phyloP scores from a whole-genome alignment of 2,797 vertebrate species.

The Valencia hispanica region DNA sequence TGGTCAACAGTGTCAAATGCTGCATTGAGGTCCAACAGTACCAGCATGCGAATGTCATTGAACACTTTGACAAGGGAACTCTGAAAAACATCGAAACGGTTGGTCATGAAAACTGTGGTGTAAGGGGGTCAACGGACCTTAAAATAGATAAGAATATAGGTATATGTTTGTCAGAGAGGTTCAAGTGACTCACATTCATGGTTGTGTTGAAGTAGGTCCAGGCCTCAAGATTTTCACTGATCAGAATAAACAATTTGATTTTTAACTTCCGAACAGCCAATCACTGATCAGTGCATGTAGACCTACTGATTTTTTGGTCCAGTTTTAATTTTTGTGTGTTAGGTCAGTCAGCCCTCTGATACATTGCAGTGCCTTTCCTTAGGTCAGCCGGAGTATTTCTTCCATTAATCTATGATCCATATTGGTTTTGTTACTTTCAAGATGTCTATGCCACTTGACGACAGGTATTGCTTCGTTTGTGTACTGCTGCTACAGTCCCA shows the following conservation, averaged over 20 bases:
- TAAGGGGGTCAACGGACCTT: no score
- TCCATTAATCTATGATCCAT: background rate
- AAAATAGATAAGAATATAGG: no score
- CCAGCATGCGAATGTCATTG: no score
- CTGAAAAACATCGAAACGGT: no score
- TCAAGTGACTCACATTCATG: no score
- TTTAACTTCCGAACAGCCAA: background rate
- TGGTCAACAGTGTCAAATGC: no score
- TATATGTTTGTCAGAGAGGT: no score
- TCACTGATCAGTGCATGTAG: background rate
- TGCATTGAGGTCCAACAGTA: no score
- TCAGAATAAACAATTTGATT: background rate
- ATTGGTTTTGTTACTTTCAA: background rate
- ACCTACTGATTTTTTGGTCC: background rate
- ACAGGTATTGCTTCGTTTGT: conserved; percentile 15
- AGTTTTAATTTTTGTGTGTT: background rate
- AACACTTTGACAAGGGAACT: no score
- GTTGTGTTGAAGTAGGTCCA: no score
- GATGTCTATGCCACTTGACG: background rate
- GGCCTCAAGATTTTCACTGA: background rate
- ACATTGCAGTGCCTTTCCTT: background rate
- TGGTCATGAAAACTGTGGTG: no score
- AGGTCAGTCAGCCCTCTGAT: no score
- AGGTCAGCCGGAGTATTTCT: background rate
- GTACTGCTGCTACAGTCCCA: conserved; percentile 32